Conservation (phyloP, 2,888 invertebrate genomes). For the Heliconius charithonia region DNA sequence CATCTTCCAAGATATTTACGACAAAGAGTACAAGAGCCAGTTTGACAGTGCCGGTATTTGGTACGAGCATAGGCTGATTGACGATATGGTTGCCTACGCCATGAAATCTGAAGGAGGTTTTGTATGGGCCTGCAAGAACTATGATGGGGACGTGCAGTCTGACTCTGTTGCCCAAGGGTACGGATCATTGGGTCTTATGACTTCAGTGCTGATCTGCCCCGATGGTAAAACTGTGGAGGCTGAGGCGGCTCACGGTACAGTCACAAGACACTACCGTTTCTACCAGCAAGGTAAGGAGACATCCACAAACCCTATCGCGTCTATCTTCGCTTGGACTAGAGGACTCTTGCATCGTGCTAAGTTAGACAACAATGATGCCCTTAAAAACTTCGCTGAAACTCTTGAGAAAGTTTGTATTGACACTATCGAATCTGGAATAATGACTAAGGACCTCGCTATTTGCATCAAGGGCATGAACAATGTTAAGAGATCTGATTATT, state of each 20-base stretch:
- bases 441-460: constrained; percentile 99
- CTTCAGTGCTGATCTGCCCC: constrained; percentile 97
- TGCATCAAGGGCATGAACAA: constrained; percentile 97
- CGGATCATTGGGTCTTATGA: constrained; percentile 98
- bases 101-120: constrained; percentile 99
- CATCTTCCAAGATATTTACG: constrained; percentile 97
- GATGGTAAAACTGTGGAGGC: constrained; percentile 99
- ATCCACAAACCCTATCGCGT: constrained; percentile 99
- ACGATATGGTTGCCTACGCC: constrained; percentile 99
- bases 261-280: constrained; percentile 94
- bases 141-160: constrained; percentile 99
- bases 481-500: constrained; percentile 91
- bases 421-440: constrained; percentile 96
- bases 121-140: constrained; percentile 99
- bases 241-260: constrained; percentile 99
- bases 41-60: constrained; percentile 95
- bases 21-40: constrained; percentile 91
- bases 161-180: constrained; percentile 99
- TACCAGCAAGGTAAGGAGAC: constrained; percentile 98
- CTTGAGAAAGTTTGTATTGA: constrained; percentile 96
- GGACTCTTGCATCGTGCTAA: constrained; percentile 97
- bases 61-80: constrained; percentile 99
- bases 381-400: constrained; percentile 92
- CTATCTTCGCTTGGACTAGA: constrained; percentile 99
- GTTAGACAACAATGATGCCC: constrained; percentile 91